Evolutionary conservation across 2,113 vertebrate species (phyloP), one percentile per base, ranked within the genome.

Genomic region (Antechinus stuartii): DNA sequence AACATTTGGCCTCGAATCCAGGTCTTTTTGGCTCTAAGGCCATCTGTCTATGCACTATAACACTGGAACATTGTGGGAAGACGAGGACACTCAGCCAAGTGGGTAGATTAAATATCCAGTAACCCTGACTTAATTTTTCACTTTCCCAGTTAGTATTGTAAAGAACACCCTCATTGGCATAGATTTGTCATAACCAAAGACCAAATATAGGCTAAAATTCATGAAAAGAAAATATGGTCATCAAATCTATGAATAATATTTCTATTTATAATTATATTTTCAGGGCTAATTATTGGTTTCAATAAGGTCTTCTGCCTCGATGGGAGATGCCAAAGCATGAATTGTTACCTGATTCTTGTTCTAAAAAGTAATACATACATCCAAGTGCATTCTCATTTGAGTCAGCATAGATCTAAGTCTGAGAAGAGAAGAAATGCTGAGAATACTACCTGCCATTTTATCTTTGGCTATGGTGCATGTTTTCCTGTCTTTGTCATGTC

Each of bases 31-130:
- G 68, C 14, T 84, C 16, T 84, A 84, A n/a, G 19, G n/a, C 1
- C 35, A 84, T 42, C 19, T 42, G 68, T n/a, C n/a, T n/a, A n/a
- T n/a, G n/a, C n/a, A n/a, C n/a, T n/a, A n/a, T 84, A 9, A 4
- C 4, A 84, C 19, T 84, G 27, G 30, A 12, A 16, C 56, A n/a
- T 8, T 9, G 4, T 76, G 30, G 35, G 14, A 76, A 76, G 50
- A 50, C 50, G 3, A 50, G 8, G 50, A 47, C 47, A 50, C 50
- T 4, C 50, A 50, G 50, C 8, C 50, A 50, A 50, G 50, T 6
- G 50, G 50, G 12, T 68, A 97, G 53, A 95, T 91, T 46, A 22
- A 56, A 94, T 96, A 93, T 46, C 35, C 91, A 95, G 16, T 68
- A 54, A 24, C 3, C 27, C 8, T 53, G 54, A 93, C 5, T n/a